Evolutionary conservation across 2,113 vertebrate species (phyloP).

Genomic region (Tachysurus vachellii): DNA sequence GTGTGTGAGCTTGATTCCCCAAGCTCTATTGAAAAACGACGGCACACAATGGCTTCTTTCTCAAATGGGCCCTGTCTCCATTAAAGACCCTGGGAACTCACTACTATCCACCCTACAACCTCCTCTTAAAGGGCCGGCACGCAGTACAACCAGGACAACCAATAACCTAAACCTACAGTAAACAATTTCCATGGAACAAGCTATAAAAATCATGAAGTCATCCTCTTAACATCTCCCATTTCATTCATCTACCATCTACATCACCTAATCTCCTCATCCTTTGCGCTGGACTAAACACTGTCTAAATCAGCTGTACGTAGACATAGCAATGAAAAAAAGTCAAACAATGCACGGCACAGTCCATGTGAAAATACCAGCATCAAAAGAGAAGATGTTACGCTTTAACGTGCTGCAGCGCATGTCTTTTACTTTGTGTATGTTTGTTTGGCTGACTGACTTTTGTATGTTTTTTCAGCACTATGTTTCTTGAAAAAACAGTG

Average conservation of each 20-base stretch:
- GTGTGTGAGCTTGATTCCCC: slow-evolving; percentile 67
- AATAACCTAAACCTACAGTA: slow-evolving; percentile 6
- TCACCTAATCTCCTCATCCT: slow-evolving; percentile 6
- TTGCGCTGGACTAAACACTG: slow-evolving; percentile 47
- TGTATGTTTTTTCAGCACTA: not conserved
- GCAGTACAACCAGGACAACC: slow-evolving; percentile 37
- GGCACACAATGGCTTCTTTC: slow-evolving; percentile 76
- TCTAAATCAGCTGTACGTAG: slow-evolving; percentile 40
- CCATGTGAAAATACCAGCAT: slow-evolving; percentile 40
- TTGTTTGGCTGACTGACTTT: slow-evolving; percentile 35
- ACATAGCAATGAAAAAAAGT: slow-evolving; percentile 42
- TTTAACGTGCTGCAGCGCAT: slow-evolving; percentile 39
- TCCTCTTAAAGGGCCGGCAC: slow-evolving; percentile 66
- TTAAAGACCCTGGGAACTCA: slow-evolving; percentile 78
- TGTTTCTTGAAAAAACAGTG: not conserved
- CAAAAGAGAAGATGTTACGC: slow-evolving; percentile 17
- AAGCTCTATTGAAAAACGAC: slow-evolving; percentile 68
- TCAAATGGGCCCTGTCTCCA: slow-evolving; percentile 69
- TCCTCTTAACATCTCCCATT: not conserved
- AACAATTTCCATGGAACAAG: slow-evolving; percentile 44
- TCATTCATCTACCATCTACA: slow-evolving; percentile 23
- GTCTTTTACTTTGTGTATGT: slow-evolving; percentile 32
- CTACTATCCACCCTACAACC: slow-evolving; percentile 59
- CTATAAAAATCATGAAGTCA: slow-evolving; percentile 41
- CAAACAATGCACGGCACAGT: not conserved